phyloP scores from a whole-genome alignment of 2,888 invertebrate genomes.

The Carpatolechia fugitivella region DNA sequence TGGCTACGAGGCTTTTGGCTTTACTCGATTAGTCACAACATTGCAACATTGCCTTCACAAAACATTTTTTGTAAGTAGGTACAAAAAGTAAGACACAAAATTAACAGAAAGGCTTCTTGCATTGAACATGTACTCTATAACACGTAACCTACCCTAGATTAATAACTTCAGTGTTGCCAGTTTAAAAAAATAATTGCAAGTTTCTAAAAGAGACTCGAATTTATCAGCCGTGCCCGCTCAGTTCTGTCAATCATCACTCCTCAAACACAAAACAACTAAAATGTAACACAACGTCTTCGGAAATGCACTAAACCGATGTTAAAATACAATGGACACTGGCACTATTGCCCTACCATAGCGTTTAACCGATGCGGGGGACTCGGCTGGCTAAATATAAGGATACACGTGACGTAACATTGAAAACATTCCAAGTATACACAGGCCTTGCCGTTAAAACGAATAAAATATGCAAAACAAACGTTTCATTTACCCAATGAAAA shows the following conservation, averaged over 20 bases:
- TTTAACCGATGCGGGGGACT: conserved; percentile 31
- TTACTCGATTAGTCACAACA: background rate
- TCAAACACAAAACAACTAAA: conserved; percentile 37
- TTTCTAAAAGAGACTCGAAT: background rate
- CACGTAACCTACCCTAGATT: background rate
- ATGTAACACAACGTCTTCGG: conserved; percentile 31
- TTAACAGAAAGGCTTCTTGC: too few species aligned
- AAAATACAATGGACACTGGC: conserved; percentile 55
- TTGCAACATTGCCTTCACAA: too few species aligned
- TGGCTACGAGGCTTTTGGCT: background rate
- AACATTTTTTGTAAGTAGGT: too few species aligned
- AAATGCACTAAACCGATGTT: conserved; percentile 56
- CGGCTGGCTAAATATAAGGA: background rate
- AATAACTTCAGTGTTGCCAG: background rate
- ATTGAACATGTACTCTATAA: too few species aligned
- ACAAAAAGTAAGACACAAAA: too few species aligned
- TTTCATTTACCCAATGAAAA: too few species aligned
- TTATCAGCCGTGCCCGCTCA: background rate
- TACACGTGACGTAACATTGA: conserved; percentile 21
- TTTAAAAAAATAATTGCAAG: too few species aligned
- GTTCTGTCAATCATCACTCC: conserved; percentile 33
- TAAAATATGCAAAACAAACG: background rate
- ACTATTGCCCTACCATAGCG: conserved; percentile 59
- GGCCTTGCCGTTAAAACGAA: background rate
- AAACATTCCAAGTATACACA: conserved; percentile 25